These are phyloP conservation scores for Eulemur rufifrons DNA, from an alignment of 2,113 vertebrate genomes.

Conservation along the genomic window DNA sequence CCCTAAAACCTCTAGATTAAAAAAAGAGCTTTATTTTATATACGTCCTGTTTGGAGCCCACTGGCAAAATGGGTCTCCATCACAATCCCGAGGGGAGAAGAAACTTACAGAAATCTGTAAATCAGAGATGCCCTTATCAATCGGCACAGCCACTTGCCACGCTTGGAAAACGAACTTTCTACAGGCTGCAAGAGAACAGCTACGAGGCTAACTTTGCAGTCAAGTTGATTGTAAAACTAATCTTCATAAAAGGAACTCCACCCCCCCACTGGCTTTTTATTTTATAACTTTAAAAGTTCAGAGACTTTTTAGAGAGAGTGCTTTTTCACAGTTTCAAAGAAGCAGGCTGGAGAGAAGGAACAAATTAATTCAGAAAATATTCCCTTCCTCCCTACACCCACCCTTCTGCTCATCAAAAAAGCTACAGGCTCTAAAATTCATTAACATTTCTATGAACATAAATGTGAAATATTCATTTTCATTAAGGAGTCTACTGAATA, in stretches of 20 bases:
- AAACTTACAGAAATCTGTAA: background rate
- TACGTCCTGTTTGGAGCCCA: background rate
- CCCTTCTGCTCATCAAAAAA: slow-evolving; percentile 59
- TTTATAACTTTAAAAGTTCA: slow-evolving; percentile 61
- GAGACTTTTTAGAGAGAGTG: slow-evolving; percentile 47
- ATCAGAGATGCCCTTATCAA: background rate
- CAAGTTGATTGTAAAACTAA: slow-evolving; percentile 43
- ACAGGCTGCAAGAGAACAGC: background rate
- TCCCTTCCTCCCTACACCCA: slow-evolving; percentile 53
- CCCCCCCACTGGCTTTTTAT: slow-evolving; percentile 40
- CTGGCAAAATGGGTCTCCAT: background rate
- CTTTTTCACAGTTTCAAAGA: slow-evolving; percentile 63
- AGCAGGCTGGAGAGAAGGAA: slow-evolving; percentile 58
- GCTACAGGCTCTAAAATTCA: slow-evolving; percentile 63
- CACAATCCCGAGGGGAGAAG: background rate
- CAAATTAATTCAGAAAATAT: slow-evolving; percentile 74
- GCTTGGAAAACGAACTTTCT: background rate
- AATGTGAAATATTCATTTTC: slow-evolving; percentile 78
- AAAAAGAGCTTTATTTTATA: background rate
- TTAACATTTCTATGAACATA: slow-evolving; percentile 70
- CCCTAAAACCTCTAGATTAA: background rate
- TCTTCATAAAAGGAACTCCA: slow-evolving; percentile 47
- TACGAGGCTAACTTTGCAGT: slow-evolving; percentile 20
- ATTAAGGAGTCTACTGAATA: slow-evolving; percentile 69
- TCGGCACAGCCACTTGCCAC: background rate